Evolutionary conservation across 2,797 vertebrate genomes (phyloP), one percentile per base, ranked within the genome.

Genomic region (Urophycis tenuis): DNA sequence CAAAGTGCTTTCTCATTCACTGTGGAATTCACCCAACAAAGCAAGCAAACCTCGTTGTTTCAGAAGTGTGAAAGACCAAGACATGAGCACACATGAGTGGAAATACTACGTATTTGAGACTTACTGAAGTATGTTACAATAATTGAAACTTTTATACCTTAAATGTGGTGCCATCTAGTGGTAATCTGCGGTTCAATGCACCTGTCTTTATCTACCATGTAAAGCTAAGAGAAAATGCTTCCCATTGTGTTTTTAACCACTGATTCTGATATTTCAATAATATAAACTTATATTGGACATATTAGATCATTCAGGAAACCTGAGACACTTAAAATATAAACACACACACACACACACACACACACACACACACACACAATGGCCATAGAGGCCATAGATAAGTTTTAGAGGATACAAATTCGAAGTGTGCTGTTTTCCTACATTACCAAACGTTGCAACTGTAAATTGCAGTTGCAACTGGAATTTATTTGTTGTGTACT

Each of bases 141-240:
- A 41, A 41, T 41, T 41, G 0, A 14, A 11, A 31, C 0, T 0
- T 19, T 1, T 19, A 9, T 80, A 71, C 17, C 29, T 80, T 76
- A 82, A 79, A 78, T 73, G 34, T 72, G 74, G 79, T 22, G 86
- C 87, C 88, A 85, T 83, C 91, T 89, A 32, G 75, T 83, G 91
- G 86, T 35, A 7, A 0, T 0, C 9, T 0, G 30, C 2, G 32
- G 0, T 5, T 8, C 3, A 75, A 15, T 75, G 41, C 82, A 80
- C n/a, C 0, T 0, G 53, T 70, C 30, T 70, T 60, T 11, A n/a
- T 25, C 7, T 60, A 25, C 53, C 9, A 60, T 60, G 22, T 60
- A 2, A 60, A 60, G 25, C 22, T 60, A 60, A n/a, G 25, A 49
- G 60, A 29, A 29, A 67, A 29, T 29, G 25, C 11, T 29, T 67